Conservation (phyloP, 2,113 vertebrate genomes). For the Lophius piscatorius region DNA sequence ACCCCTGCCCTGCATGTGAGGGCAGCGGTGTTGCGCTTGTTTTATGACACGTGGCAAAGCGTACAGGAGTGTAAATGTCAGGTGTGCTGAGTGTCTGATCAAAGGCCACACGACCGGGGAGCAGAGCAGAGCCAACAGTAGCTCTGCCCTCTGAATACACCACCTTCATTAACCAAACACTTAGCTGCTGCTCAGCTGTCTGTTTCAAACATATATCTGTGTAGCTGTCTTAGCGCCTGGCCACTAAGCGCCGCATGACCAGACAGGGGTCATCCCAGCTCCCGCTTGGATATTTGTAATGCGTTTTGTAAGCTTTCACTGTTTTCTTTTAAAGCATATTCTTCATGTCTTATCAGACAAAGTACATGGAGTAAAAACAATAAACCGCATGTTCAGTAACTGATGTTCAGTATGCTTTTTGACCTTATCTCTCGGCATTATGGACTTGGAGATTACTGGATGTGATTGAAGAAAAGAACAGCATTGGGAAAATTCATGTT, state of each 20-base stretch:
- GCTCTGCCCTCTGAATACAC: conserved; percentile 93
- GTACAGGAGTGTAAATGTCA: conserved; percentile 96
- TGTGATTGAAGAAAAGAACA: conserved; percentile 74
- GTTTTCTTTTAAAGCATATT: conserved; percentile 55
- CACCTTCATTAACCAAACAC: conserved; percentile 93
- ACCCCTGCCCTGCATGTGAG: conserved; percentile 92
- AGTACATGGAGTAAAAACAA: conserved; percentile 47
- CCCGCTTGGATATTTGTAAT: conserved; percentile 22
- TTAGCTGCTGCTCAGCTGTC: conserved; percentile 60
- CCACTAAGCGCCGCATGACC: not conserved
- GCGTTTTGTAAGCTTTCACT: conserved; percentile 32
- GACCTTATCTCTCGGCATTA: conserved; percentile 58
- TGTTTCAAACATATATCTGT: conserved; percentile 17
- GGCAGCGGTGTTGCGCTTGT: conserved; percentile 89
- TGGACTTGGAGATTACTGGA: conserved; percentile 62
- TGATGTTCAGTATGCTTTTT: conserved; percentile 41
- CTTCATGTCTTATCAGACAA: conserved; percentile 37
- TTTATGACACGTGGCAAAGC: conserved; percentile 90
- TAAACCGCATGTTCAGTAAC: conserved; percentile 58
- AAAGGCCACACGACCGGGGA: conserved; percentile 97
- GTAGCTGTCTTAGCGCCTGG: conserved; percentile 1
- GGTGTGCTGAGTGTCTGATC: conserved; percentile 92
- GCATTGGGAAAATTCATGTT: conserved; percentile 65
- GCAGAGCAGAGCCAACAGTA: conserved; percentile 93
- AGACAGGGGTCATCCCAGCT: conserved; percentile 11